A percentile compares a stretch with the other conserved stretches of the same genome.
Conservation (phyloP, 2,888 invertebrate species). For the Melinaea menophilus region DNA sequence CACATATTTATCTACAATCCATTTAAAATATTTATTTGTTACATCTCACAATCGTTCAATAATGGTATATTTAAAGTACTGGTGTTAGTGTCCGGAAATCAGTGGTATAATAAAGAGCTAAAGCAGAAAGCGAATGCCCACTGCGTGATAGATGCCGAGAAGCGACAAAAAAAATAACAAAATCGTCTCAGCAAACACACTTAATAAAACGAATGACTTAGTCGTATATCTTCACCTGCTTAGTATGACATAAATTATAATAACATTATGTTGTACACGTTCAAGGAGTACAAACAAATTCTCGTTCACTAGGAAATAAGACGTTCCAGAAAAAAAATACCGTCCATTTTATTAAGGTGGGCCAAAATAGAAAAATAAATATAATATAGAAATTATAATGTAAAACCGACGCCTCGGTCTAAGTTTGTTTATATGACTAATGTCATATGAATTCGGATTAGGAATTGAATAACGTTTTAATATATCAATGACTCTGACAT, state of each 20-base stretch:
- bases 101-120: slow-evolving; percentile 72
- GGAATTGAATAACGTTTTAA: slow-evolving; percentile 32
- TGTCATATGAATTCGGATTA: slow-evolving; percentile 42
- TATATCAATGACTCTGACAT: slow-evolving; percentile 23
- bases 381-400: slow-evolving; percentile 54
- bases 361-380: slow-evolving; percentile 53
- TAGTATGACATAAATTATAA: slow-evolving; percentile 78
- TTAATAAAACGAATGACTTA: slow-evolving; percentile 76
- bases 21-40: slow-evolving; percentile 17
- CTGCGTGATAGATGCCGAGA: slow-evolving; percentile 74
- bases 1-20: slow-evolving; percentile 5
- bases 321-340: slow-evolving; percentile 64
- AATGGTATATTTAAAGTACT: slow-evolving; percentile 26
- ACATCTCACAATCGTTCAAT: slow-evolving; percentile 8
- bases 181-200: slow-evolving; percentile 77
- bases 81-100: slow-evolving; percentile 64
- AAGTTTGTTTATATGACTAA: slow-evolving; percentile 50
- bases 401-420: slow-evolving; percentile 50
- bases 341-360: slow-evolving; percentile 58
- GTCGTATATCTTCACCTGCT: slow-evolving; percentile 77
- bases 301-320: slow-evolving; percentile 74
- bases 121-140: slow-evolving; percentile 71
- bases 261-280: slow-evolving; percentile 76
- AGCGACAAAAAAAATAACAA: slow-evolving; percentile 73
- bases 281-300: slow-evolving; percentile 75